Percentiles rank a stretch among this genome's conserved stretches.
These are phyloP conservation scores for Microchirus variegatus DNA, from an alignment of 2,797 vertebrate species.

Conservation along the genomic window DNA sequence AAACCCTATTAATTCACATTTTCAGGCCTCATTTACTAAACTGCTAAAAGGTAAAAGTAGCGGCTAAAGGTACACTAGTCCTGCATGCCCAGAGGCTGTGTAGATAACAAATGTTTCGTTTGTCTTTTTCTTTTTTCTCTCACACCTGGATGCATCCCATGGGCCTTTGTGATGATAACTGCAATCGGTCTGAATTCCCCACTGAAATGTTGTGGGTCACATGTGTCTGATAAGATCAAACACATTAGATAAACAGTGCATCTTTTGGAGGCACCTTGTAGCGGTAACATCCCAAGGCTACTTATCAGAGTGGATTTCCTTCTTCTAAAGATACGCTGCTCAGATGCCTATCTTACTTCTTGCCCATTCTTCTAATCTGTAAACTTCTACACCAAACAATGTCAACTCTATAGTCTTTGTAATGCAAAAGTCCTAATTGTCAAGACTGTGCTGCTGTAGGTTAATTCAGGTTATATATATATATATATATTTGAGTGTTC, in stretches of 20 bases:
- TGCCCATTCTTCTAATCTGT: conserved; percentile 31
- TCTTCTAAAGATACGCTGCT: conserved; percentile 17
- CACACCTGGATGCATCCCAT: conserved; percentile 59
- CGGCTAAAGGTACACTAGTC: neutral
- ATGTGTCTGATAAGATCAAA: conserved; percentile 73
- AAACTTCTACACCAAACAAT: conserved; percentile 18
- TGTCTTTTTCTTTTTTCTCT: conserved; percentile 42
- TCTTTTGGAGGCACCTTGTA: conserved; percentile 54
- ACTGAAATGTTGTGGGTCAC: conserved; percentile 47
- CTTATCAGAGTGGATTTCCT: conserved; percentile 56
- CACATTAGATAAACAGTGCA: conserved; percentile 43
- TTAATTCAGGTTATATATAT: conserved; percentile 1
- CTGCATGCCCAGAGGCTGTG: conserved; percentile 55
- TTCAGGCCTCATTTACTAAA: conserved; percentile 46
- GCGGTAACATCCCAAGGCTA: conserved; percentile 44
- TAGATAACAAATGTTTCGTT: conserved; percentile 62
- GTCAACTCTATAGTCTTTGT: conserved; percentile 25
- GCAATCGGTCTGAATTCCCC: conserved; percentile 53
- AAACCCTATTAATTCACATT: conserved; percentile 50
- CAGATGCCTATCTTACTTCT: conserved; percentile 53
- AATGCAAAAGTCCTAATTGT: conserved; percentile 20
- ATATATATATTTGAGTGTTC: no score
- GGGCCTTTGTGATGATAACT: conserved; percentile 73
- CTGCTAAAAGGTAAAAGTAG: neutral
- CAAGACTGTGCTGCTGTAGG: conserved; percentile 1